These are phyloP conservation scores for Prochilodus magdalenae DNA, from an alignment of 2,113 vertebrate genomes.

Conservation along the genomic window DNA sequence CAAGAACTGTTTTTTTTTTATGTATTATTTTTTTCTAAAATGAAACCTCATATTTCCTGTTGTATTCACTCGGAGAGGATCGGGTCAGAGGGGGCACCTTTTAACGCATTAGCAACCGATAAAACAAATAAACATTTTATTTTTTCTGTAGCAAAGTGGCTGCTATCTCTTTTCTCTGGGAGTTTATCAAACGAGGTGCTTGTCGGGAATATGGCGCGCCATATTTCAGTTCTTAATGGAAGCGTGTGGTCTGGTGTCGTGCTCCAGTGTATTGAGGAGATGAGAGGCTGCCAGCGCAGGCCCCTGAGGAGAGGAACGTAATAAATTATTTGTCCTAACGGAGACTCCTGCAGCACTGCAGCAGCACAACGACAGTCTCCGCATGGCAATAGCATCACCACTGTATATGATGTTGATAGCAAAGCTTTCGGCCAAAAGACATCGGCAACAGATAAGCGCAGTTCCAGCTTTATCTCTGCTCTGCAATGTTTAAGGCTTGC, in stretches of 20 bases:
- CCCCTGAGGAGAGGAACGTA: slow-evolving; percentile 4
- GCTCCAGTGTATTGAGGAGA: slow-evolving; percentile 10
- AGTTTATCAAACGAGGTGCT: slow-evolving; percentile 54
- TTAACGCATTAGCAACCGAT: slow-evolving; percentile 56
- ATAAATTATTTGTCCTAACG: slow-evolving; percentile 19
- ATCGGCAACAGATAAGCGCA: slow-evolving; percentile 16
- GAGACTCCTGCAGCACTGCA: slow-evolving; percentile 7
- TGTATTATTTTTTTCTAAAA: slow-evolving; percentile 14
- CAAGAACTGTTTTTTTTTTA: slow-evolving; percentile 43
- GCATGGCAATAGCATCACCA: slow-evolving; percentile 12
- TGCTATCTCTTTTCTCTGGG: slow-evolving; percentile 50
- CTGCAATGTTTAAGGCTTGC: neutral
- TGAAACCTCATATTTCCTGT: slow-evolving; percentile 71
- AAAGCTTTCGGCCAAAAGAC: neutral
- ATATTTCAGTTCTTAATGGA: slow-evolving; percentile 51
- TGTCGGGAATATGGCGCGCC: slow-evolving; percentile 51
- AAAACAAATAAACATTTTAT: slow-evolving; percentile 81
- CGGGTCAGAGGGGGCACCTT: slow-evolving; percentile 43
- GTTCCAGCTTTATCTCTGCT: neutral
- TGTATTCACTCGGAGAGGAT: slow-evolving; percentile 62
- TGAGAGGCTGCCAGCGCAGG: neutral
- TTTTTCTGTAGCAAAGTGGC: slow-evolving; percentile 67
- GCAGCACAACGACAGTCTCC: neutral
- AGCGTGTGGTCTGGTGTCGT: neutral
- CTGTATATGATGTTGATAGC: neutral